Evolutionary conservation across 37 sponge, comb jelly and placozoan genomes (phyloP).

Genomic region (Dysidea cf. avara): DNA sequence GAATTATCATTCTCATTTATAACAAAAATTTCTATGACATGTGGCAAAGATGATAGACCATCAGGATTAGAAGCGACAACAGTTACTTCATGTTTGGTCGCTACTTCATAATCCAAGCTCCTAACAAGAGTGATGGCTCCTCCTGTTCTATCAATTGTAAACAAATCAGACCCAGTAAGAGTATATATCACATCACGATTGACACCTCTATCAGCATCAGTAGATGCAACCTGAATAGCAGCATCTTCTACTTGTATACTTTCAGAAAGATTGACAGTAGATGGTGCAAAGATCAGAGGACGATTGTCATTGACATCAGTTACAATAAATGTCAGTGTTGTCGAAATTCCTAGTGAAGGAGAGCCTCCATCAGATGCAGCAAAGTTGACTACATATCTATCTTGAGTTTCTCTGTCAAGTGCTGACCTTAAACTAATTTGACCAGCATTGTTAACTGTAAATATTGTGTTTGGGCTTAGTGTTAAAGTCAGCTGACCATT

Average conservation of each 20-base stretch:
- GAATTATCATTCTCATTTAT: slow-evolving; percentile 51
- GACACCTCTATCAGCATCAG: neutral
- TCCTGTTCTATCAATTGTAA: no score
- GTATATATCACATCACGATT: neutral
- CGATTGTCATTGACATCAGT: slow-evolving; percentile 6
- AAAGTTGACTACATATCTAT: neutral
- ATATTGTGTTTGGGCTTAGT: no score
- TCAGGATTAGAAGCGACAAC: slow-evolving; percentile 43
- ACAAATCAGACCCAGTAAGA: no score
- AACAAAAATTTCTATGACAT: slow-evolving; percentile 16
- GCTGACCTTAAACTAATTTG: neutral
- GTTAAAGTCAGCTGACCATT: no score
- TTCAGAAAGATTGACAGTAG: neutral
- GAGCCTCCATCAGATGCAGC: slow-evolving; percentile 7
- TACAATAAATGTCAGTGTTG: slow-evolving; percentile 1
- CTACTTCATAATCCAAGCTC: no score
- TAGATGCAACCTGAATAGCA: neutral
- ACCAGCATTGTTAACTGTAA: slow-evolving; percentile 12
- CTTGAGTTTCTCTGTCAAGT: neutral
- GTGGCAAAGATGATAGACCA: slow-evolving; percentile 17
- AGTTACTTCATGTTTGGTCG: slow-evolving; percentile 11
- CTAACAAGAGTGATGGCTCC: no score
- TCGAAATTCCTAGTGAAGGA: neutral
- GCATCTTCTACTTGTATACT: neutral
- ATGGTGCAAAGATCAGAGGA: neutral